Conservation (phyloP, 2,888 invertebrate species). For the Dexiosoma caninum region DNA sequence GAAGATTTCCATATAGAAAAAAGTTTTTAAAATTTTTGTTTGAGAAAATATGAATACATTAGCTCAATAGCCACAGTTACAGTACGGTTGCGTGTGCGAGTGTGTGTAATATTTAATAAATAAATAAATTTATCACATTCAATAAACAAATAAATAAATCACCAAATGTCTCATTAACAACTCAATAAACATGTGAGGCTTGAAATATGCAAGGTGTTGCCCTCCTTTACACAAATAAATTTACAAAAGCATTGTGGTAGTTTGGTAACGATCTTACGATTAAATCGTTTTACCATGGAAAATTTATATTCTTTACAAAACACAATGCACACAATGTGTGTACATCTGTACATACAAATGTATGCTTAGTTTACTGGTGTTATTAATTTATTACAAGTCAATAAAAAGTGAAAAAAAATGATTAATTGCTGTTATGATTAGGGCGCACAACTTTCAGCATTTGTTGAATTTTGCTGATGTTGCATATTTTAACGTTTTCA, state of each 20-base stretch:
- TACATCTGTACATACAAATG: not conserved
- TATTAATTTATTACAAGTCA: slow-evolving; percentile 42
- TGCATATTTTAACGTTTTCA: no score
- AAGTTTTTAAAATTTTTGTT: no score
- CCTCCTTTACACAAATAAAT: slow-evolving; percentile 16
- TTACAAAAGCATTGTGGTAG: not conserved
- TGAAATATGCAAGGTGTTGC: slow-evolving; percentile 34
- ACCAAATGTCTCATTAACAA: slow-evolving; percentile 28
- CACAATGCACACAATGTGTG: not conserved
- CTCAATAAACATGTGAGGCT: slow-evolving; percentile 31
- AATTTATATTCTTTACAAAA: not conserved
- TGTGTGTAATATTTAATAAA: no score
- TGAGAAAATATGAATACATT: no score
- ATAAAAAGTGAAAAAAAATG: slow-evolving; percentile 28
- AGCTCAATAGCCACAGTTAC: no score
- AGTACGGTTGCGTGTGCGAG: no score
- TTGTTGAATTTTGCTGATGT: no score
- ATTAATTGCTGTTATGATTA: slow-evolving; percentile 60
- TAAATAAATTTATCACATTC: no score
- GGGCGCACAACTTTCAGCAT: no score
- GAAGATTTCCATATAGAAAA: no score
- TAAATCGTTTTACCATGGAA: slow-evolving; percentile 21
- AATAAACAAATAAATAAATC: slow-evolving; percentile 25
- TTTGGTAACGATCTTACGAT: slow-evolving; percentile 42
- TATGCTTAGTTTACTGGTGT: not conserved